Base-by-base conservation (phyloP, 2,888 invertebrate genomes). In the Buathra laborator region DNA sequence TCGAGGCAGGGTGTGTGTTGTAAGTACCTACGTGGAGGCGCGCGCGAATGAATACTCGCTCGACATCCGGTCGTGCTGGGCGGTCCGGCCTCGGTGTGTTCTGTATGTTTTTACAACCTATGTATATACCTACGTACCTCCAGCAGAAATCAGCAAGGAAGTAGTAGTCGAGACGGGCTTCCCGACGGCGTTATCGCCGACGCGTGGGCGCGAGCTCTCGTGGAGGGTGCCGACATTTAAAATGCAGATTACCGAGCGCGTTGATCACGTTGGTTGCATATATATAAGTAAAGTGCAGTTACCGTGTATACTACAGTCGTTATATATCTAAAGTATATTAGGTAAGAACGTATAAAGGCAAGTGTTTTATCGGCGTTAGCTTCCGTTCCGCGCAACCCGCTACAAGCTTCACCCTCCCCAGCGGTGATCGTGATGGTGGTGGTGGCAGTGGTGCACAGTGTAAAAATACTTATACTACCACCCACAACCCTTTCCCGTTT, bases 341-440 rank as follows among this genome's bases (percentile, higher is more conserved):
- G 66, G 70, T 70, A 48, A 87, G 87, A 89, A 87, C 86, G 89
- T 86, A 85, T 86, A 89, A 88, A 86, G 88, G 90, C 89, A 89
- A 90, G 90, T 91, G 91, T 91, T 91, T 91, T 91, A 91, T 91
- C 88, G 90, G 87, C 87, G 87, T 87, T 87, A 87, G 89, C 89
- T 91, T 91, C 91, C 91, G 91, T 86, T 90, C 48, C 80, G 83
- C 83, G 80, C 82, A 84, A 78, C 70, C 68, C 72, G 51, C 68
- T 70, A 56, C 81, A 79, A 71, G 80, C 43, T 59, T 59, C 53
- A 44, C 53, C 77, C 51, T 68, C 67, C 48, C 44, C 44, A 44
- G 3, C 24, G 37, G 66, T 7, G n/a, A 44, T 24, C 72, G 80
- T 46, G 64, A 59, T 51, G 53, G 64, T 46, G 51, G 59, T 62